phyloP scores from a whole-genome alignment of 1,140 invertebrate genomes.

The Dinothrombium tinctorium region DNA sequence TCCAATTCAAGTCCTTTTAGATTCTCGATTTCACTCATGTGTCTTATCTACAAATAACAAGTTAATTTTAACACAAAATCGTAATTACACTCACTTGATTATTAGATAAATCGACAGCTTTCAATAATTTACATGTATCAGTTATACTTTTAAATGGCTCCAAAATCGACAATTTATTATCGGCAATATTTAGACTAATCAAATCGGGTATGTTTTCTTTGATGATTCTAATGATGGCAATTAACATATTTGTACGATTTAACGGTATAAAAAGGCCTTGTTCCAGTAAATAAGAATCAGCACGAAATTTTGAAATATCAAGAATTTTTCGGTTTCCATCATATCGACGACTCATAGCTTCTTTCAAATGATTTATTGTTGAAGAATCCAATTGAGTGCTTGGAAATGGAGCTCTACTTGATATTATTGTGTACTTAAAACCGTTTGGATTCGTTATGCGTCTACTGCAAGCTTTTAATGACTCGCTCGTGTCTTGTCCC shows the following conservation, averaged over 20 bases:
- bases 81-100: constrained; percentile 38
- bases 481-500: not conserved
- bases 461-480: not conserved
- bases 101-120: constrained; percentile 50
- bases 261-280: not conserved
- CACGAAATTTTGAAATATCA: not conserved
- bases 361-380: constrained; percentile 17
- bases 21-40: not conserved
- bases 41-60: constrained; percentile 3
- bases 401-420: not conserved
- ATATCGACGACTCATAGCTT: not conserved
- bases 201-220: constrained; percentile 53
- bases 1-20: not conserved
- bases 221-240: constrained; percentile 30
- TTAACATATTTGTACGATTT: not conserved
- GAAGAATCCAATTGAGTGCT: not conserved
- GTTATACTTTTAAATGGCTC: constrained; percentile 35
- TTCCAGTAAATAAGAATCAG: not conserved
- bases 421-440: not conserved
- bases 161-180: constrained; percentile 45
- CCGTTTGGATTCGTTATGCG: not conserved
- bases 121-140: constrained; percentile 41
- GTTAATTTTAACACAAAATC: constrained; percentile 6
- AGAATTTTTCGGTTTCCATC: not conserved
- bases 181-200: constrained; percentile 49